A percentile compares a stretch with the other conserved stretches of the same genome.
Conservation (phyloP, 2,113 vertebrate genomes). For the Polypterus bichir region DNA sequence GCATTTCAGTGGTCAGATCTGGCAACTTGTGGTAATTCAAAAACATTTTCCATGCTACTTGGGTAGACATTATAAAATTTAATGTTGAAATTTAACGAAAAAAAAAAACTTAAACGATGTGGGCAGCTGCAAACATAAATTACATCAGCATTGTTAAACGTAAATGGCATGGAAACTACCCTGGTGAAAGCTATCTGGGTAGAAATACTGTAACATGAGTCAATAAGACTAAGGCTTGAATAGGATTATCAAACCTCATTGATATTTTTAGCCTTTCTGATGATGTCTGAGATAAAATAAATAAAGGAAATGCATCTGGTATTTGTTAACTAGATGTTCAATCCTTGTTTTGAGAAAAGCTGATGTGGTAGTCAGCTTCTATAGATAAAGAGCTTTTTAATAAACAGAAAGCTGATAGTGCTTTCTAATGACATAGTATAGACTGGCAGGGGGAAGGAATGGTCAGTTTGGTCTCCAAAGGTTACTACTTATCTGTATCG, state of each 20-base stretch:
- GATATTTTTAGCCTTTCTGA: not conserved
- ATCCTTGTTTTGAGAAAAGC: not conserved
- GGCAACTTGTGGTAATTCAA: no score
- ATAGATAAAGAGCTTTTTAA: not conserved
- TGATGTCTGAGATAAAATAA: not conserved
- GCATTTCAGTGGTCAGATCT: no score
- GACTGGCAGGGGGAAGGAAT: constrained; percentile 15
- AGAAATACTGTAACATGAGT: no score
- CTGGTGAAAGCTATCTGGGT: no score
- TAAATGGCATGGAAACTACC: no score
- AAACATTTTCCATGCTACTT: no score
- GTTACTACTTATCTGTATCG: constrained; percentile 13
- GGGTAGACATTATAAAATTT: no score
- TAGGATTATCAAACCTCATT: not conserved
- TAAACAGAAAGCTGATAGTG: not conserved
- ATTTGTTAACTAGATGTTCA: not conserved
- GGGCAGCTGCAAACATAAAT: no score
- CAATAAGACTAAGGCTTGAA: not conserved
- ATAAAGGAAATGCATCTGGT: not conserved
- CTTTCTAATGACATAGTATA: not conserved
- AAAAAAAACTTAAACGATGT: no score
- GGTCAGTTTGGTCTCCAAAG: constrained; percentile 27
- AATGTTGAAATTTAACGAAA: no score
- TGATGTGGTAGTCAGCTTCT: not conserved
- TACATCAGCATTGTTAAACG: no score